phyloP scores from a whole-genome alignment of 2,113 vertebrate genomes.

The Salvelinus alpinus region DNA sequence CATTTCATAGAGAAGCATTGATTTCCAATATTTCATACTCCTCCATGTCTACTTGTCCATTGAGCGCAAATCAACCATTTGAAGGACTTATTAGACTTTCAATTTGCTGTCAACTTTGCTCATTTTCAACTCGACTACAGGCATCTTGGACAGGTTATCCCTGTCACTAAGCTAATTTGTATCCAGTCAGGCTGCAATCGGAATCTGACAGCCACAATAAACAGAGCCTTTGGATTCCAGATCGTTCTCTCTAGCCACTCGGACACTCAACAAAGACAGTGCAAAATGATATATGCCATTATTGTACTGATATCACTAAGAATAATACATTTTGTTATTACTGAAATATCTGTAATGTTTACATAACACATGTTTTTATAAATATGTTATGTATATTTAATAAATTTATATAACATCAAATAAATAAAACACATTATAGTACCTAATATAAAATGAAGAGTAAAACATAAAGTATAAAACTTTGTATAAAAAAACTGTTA shows the following conservation, averaged over 20 bases:
- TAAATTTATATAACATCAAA: background rate
- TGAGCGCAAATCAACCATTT: conserved; percentile 84
- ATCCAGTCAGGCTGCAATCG: conserved; percentile 86
- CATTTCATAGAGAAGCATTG: conserved; percentile 92
- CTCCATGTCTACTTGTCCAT: conserved; percentile 85
- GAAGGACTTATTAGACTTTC: conserved; percentile 95
- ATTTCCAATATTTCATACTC: conserved; percentile 93
- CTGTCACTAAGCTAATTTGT: conserved; percentile 95
- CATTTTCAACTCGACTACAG: conserved; percentile 87
- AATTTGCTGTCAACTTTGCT: conserved; percentile 92
- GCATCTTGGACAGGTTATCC: conserved; percentile 87
- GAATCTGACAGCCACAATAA: conserved; percentile 69
- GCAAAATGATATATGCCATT: background rate
- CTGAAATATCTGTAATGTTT: background rate
- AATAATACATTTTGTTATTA: background rate
- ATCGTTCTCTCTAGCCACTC: conserved; percentile 24
- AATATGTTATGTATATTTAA: background rate
- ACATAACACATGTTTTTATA: background rate
- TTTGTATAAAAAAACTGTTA: too few relatives aligned
- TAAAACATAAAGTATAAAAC: background rate
- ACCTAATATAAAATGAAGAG: background rate
- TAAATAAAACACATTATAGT: background rate
- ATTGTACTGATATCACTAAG: background rate
- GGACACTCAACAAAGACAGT: conserved; percentile 30
- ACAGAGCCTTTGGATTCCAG: conserved; percentile 57